phyloP scores from a whole-genome alignment of 2,113 vertebrate genomes.

The western clawed frog (Xenopus tropicalis) region DNA sequence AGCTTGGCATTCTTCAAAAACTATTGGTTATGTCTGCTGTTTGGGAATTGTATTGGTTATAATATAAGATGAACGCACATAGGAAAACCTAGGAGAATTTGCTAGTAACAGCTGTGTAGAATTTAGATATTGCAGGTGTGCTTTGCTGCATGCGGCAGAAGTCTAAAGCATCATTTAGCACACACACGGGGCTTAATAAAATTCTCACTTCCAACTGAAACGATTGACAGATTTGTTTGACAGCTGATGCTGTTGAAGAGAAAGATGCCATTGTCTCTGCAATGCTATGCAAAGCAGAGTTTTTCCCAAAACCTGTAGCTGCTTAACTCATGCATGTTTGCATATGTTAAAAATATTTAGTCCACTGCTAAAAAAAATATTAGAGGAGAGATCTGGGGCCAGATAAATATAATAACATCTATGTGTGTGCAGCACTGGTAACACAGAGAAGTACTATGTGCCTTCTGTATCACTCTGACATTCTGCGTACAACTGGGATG shows the following conservation, averaged over 20 bases:
- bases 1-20: too few relatives aligned
- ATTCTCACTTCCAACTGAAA: constrained; percentile 27
- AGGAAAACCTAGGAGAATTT: background rate
- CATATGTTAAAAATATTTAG: constrained; percentile 62
- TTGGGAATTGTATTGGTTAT: too few relatives aligned
- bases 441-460: constrained; percentile 51
- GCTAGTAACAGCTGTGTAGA: too few relatives aligned
- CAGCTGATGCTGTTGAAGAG: constrained; percentile 38
- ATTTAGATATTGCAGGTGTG: background rate
- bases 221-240: constrained; percentile 7
- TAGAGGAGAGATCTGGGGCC: constrained; percentile 53
- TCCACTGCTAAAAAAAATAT: constrained; percentile 63
- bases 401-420: constrained; percentile 55
- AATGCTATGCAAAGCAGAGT: constrained; percentile 44
- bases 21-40: too few relatives aligned
- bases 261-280: constrained; percentile 50
- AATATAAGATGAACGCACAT: background rate
- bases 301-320: constrained; percentile 37
- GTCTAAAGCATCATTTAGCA: background rate
- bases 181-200: constrained; percentile 1
- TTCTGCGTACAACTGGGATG: background rate
- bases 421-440: constrained; percentile 47
- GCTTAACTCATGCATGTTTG: constrained; percentile 54
- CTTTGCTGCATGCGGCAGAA: background rate
- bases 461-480: background rate